Base-by-base conservation (phyloP, 2,797 vertebrate genomes). In the Melopsittacus undulatus region DNA sequence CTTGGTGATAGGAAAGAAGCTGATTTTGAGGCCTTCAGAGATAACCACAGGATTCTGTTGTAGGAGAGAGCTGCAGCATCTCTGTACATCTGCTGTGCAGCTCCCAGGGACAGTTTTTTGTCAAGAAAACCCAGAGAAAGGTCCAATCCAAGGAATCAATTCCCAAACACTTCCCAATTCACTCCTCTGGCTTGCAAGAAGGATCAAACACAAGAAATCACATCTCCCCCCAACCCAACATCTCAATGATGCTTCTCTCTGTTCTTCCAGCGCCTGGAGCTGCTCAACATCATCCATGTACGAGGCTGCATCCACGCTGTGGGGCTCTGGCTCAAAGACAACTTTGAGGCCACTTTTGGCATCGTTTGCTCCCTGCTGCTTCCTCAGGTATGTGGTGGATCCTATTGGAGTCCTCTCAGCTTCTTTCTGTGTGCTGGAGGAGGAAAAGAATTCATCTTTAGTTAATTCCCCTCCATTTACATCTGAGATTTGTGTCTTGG, bases 321-420 rank as follows among this genome's bases (percentile, higher is more conserved):
- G 26, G 98, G 99, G 91, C 98, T 99, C 66, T 99, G 99, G 99
- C 98, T 99, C 97, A 98, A 98, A 57, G 99, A 99, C 98, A 99
- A 99, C 96, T 97, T 98, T 9, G 98, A 98, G 69, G 96, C 98
- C 87, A 99, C 98, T 2, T 23, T 98, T 30, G 98, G 98, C 38
- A 97, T 99, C 10, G 98, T 98, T 97, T 98, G 98, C 46, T 98
- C 98, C 61, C 90, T 99, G 29, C 98, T 99, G n/a, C 98, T 99
- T 72, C 99, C 98, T 5, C 99, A 99, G 99, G 99, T 99, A 97
- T 0, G 16, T 20, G 34, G 5, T 0, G 5, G 9, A 24, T 18
- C 48, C 1, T 0, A 1, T 11, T 1, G 5, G 14, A 5, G 0
- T 66, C 43, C 27, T 45, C 42, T 57, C 0, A 3, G 15, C 49